phyloP scores from a whole-genome alignment of 2,113 vertebrate species.

The Naja naja region DNA sequence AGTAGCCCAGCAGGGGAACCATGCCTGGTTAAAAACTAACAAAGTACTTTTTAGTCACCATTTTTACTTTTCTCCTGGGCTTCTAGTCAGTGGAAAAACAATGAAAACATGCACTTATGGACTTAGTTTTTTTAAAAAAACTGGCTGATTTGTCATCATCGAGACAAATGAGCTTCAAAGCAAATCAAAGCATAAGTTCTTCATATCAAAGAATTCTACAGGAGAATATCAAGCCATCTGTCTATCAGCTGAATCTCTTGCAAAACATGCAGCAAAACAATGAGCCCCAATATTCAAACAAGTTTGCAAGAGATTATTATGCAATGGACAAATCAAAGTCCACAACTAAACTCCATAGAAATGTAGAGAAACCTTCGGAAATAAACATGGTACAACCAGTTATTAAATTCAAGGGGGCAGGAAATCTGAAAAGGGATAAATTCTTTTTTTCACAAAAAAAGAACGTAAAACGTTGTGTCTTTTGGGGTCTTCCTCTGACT shows the following conservation, averaged over 20 bases:
- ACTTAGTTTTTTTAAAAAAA: background rate
- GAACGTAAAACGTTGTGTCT: background rate
- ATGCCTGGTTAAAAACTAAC: background rate
- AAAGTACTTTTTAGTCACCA: background rate
- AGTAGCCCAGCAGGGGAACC: background rate
- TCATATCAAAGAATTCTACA: background rate
- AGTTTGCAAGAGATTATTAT: background rate
- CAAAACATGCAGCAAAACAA: background rate
- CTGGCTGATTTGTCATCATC: background rate
- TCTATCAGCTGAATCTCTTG: background rate
- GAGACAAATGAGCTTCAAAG: background rate
- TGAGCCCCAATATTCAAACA: background rate
- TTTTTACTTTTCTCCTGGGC: background rate
- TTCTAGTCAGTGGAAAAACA: background rate
- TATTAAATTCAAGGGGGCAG: background rate
- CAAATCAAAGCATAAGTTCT: background rate
- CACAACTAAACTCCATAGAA: background rate
- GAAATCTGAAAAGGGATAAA: background rate
- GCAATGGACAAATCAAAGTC: background rate
- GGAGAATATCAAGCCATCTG: background rate
- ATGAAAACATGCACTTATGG: background rate
- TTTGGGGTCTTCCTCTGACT: background rate
- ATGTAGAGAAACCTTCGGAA: background rate
- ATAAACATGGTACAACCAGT: background rate
- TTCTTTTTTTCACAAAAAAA: background rate